Evolutionary conservation across 1,140 invertebrate genomes (phyloP), one percentile per base, ranked within the genome.

Genomic region (Gryon sp.): DNA sequence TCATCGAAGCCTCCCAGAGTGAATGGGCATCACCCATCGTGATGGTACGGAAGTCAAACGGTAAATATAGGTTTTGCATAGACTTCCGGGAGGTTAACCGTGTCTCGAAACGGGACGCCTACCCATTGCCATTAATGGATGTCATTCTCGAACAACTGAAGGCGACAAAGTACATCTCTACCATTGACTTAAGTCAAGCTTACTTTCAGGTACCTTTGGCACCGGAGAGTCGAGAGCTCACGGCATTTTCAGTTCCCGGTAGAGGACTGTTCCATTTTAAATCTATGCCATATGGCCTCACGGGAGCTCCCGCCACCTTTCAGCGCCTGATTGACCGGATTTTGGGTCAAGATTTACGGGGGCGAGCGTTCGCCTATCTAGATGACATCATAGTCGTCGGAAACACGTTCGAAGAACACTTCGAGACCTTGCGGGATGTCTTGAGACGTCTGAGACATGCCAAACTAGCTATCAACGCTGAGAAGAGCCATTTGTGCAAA

Each of bases 181-280:
- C n/a, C n/a, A n/a, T n/a, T n/a, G n/a, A n/a, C n/a, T n/a, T n/a
- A n/a, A n/a, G n/a, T n/a, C n/a, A n/a, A n/a, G n/a, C n/a, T n/a
- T n/a, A n/a, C n/a, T n/a, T n/a, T n/a, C n/a, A n/a, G n/a, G n/a
- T n/a, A n/a, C n/a, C n/a, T n/a, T n/a, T n/a, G n/a, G n/a, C n/a
- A n/a, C n/a, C n/a, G n/a, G 72, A 78, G 15, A 82, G 82, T n/a
- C 85, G 83, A 5, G 77, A 90, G 2, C 82, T 90, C 19, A 18
- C 78, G 26, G 38, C 68, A n/a, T 66, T 77, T 48, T 34, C 52
- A 11, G 32, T 50, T 0, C 57, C 46, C 4, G 81, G 82, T 12
- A 80, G 69, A 45, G 82, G 80, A 1, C 53, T 81, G n/a, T 86
- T 50, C 40, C 60, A 77, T n/a, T 88, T 82, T 36, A 70, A 48